phyloP scores from a whole-genome alignment of 1,140 invertebrate species.

The Eupeodes corollae region DNA sequence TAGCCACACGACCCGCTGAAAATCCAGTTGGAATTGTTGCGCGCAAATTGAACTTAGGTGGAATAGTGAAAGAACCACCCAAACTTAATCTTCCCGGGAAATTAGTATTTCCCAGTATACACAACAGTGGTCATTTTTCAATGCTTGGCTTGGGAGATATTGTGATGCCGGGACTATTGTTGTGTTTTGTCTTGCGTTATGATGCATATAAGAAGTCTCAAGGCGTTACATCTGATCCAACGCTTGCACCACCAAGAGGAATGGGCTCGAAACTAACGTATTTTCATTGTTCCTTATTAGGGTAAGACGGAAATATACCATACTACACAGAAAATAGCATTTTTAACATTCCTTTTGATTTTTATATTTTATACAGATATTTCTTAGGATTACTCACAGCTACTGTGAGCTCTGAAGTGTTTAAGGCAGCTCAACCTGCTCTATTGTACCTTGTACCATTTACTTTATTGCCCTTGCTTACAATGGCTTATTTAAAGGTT shows the following conservation, averaged over 20 bases:
- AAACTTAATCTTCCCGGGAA: constrained; percentile 93
- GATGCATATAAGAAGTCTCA: constrained; percentile 90
- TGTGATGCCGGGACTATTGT: constrained; percentile 91
- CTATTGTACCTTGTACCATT: constrained; percentile 94
- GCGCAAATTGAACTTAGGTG: constrained; percentile 78
- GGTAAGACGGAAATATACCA: constrained; percentile 33
- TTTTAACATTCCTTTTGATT: not conserved
- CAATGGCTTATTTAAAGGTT: constrained; percentile 97
- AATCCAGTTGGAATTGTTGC: constrained; percentile 92
- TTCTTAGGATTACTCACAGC: constrained; percentile 93
- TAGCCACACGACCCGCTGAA: constrained; percentile 74
- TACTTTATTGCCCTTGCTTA: constrained; percentile 86
- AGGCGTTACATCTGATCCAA: constrained; percentile 33
- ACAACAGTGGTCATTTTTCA: constrained; percentile 89
- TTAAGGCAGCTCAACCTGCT: constrained; percentile 95
- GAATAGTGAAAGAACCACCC: constrained; percentile 76
- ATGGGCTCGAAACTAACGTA: constrained; percentile 55
- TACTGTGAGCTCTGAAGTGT: constrained; percentile 92
- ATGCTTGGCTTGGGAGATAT: constrained; percentile 95
- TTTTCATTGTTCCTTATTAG: constrained; percentile 96
- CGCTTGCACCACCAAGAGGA: constrained; percentile 29
- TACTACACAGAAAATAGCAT: not conserved
- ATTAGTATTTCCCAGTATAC: constrained; percentile 92
- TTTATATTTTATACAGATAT: constrained; percentile 44
- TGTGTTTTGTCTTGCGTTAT: constrained; percentile 92